These are phyloP conservation scores for Harpagoxenus sublaevis DNA, from an alignment of 2,888 invertebrate species.

Conservation along the genomic window DNA sequence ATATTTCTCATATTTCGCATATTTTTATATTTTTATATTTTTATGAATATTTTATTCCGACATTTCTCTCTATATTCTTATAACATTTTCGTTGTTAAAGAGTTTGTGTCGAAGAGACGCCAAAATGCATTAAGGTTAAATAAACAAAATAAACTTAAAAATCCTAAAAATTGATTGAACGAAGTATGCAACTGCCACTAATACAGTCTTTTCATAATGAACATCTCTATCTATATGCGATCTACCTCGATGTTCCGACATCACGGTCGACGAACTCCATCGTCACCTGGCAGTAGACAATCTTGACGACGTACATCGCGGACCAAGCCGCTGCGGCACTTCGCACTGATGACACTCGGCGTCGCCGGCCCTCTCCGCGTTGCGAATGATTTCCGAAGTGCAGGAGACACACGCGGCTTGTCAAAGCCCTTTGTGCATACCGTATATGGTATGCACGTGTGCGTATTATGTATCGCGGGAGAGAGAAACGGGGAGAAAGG, in stretches of 20 bases:
- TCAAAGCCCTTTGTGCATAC: constrained; percentile 61
- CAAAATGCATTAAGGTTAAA: neutral
- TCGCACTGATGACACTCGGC: constrained; percentile 39
- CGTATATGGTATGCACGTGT: constrained; percentile 44
- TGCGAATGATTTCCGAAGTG: constrained; percentile 62
- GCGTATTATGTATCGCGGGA: constrained; percentile 51
- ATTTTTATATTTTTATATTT: neutral
- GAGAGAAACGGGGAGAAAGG: constrained; percentile 20
- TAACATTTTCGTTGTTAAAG: neutral
- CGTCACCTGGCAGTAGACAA: constrained; percentile 84
- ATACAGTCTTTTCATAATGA: neutral
- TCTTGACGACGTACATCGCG: constrained; percentile 83
- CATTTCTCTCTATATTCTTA: neutral
- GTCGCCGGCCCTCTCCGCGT: constrained; percentile 41
- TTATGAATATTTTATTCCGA: neutral
- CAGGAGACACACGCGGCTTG: constrained; percentile 49
- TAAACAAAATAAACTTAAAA: neutral
- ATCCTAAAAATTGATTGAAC: neutral
- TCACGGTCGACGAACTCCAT: constrained; percentile 81
- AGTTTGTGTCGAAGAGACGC: neutral
- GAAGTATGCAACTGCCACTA: neutral
- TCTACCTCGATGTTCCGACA: constrained; percentile 60
- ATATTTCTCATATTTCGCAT: neutral
- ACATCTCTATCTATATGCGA: neutral
- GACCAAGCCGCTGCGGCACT: constrained; percentile 48